These are phyloP conservation scores for Euwallacea similis DNA, from an alignment of 1,140 invertebrate genomes.

Conservation along the genomic window DNA sequence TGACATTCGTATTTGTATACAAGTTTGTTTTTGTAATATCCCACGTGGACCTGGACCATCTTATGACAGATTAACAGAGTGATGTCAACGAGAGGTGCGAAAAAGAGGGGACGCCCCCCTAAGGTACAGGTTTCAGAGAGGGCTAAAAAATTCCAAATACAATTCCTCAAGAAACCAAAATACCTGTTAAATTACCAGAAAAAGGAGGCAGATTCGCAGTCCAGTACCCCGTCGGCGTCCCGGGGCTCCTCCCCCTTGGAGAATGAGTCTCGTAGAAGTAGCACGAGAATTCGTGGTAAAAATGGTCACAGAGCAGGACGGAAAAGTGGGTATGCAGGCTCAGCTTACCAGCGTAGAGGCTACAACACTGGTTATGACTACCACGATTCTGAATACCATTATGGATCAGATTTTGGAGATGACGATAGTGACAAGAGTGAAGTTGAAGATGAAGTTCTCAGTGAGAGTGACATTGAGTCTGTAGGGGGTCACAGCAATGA, in stretches of 20 bases:
- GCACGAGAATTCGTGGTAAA: slow-evolving; percentile 59
- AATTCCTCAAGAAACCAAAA: slow-evolving; percentile 89
- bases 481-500: slow-evolving; percentile 73
- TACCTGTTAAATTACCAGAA: slow-evolving; percentile 72
- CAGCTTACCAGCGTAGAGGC: slow-evolving; percentile 64
- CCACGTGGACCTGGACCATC: slow-evolving; percentile 53
- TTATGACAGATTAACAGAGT: slow-evolving; percentile 54
- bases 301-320: slow-evolving; percentile 60
- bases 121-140: slow-evolving; percentile 83
- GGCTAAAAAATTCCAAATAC: slow-evolving; percentile 81
- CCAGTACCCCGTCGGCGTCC: slow-evolving; percentile 76
- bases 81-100: slow-evolving; percentile 83
- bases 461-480: slow-evolving; percentile 68
- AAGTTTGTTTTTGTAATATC: slow-evolving; percentile 58
- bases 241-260: slow-evolving; percentile 73
- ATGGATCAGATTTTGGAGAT: slow-evolving; percentile 87
- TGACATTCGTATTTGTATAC: slow-evolving; percentile 67
- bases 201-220: slow-evolving; percentile 68
- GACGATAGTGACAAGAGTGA: slow-evolving; percentile 80
- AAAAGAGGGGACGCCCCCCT: slow-evolving; percentile 84
- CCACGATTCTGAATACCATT: slow-evolving; percentile 85
- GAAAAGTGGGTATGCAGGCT: slow-evolving; percentile 63
- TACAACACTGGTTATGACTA: slow-evolving; percentile 76
- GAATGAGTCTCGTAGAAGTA: slow-evolving; percentile 69
- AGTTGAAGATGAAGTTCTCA: slow-evolving; percentile 70